Percentiles rank a stretch among this genome's conserved stretches.
phyloP scores from a whole-genome alignment of 2,888 invertebrate species.

The Laothoe populi region DNA sequence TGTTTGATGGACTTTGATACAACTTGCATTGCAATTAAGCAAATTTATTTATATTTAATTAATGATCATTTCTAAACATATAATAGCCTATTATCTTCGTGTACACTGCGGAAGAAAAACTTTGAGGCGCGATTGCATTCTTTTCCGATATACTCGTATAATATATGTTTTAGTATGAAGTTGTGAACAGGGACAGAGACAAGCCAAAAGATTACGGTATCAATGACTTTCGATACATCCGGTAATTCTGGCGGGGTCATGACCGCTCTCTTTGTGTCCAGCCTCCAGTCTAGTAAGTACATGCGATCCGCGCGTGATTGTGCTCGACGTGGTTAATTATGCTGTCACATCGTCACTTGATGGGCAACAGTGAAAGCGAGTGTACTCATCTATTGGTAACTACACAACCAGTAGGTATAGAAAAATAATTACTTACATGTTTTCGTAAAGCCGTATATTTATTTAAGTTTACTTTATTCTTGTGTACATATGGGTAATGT shows the following conservation, averaged over 20 bases:
- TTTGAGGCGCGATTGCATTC: background rate
- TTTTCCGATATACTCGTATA: background rate
- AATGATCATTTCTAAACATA: background rate
- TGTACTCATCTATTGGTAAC: constrained; percentile 1
- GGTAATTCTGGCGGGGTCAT: constrained; percentile 76
- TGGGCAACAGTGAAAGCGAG: constrained; percentile 79
- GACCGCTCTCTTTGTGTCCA: constrained; percentile 78
- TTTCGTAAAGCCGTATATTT: too few relatives aligned
- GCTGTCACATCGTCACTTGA: constrained; percentile 81
- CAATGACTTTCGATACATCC: constrained; percentile 79
- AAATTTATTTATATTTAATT: background rate
- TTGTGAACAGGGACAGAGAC: constrained; percentile 28
- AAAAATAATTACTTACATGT: background rate
- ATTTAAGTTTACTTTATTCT: too few relatives aligned
- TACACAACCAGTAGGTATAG: background rate
- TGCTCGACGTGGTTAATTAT: constrained; percentile 81
- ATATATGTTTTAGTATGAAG: background rate
- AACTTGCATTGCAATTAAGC: background rate
- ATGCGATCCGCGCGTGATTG: constrained; percentile 76
- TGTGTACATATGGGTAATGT: too few relatives aligned
- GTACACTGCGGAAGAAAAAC: background rate
- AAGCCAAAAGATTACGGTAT: constrained; percentile 55
- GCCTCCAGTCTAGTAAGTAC: constrained; percentile 53
- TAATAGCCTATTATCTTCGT: background rate
- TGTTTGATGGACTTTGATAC: constrained; percentile 30